Evolutionary conservation across 1,140 invertebrate species (phyloP).

Genomic region (Drosophila burlai): DNA sequence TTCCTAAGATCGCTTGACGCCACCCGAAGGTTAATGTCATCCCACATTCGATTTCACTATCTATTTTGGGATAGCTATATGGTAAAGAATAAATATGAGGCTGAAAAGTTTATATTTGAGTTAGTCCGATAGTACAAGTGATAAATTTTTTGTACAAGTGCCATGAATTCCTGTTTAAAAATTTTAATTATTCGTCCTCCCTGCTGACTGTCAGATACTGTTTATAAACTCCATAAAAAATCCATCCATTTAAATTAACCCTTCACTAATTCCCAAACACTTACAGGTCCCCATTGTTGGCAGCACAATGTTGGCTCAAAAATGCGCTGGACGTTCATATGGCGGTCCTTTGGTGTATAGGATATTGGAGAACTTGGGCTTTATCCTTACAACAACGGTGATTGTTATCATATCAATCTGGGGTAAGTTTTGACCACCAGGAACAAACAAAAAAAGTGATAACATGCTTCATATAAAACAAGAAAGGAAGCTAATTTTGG

Average conservation of each 20-base stretch:
- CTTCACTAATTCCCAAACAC: neutral
- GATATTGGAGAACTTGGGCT: conserved; percentile 72
- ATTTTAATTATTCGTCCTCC: too few relatives aligned
- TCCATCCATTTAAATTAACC: neutral
- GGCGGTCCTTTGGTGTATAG: conserved; percentile 56
- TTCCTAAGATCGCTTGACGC: too few relatives aligned
- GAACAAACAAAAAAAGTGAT: neutral
- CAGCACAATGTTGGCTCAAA: conserved; percentile 44
- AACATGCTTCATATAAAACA: neutral
- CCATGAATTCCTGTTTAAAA: too few relatives aligned
- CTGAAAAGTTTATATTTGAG: too few relatives aligned
- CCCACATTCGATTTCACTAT: too few relatives aligned
- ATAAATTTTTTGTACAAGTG: too few relatives aligned
- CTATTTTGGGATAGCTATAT: too few relatives aligned
- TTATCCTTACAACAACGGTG: conserved; percentile 58
- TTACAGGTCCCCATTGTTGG: conserved; percentile 71
- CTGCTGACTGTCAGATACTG: neutral
- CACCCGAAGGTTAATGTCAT: too few relatives aligned
- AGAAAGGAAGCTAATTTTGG: too few relatives aligned
- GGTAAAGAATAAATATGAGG: too few relatives aligned
- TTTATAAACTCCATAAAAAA: neutral
- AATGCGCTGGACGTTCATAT: conserved; percentile 41
- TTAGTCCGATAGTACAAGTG: too few relatives aligned
- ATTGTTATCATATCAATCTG: conserved; percentile 62
- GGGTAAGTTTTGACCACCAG: conserved; percentile 49